These are phyloP conservation scores for Hypercompe scribonia DNA, from an alignment of 2,888 invertebrate genomes.

Conservation along the genomic window DNA sequence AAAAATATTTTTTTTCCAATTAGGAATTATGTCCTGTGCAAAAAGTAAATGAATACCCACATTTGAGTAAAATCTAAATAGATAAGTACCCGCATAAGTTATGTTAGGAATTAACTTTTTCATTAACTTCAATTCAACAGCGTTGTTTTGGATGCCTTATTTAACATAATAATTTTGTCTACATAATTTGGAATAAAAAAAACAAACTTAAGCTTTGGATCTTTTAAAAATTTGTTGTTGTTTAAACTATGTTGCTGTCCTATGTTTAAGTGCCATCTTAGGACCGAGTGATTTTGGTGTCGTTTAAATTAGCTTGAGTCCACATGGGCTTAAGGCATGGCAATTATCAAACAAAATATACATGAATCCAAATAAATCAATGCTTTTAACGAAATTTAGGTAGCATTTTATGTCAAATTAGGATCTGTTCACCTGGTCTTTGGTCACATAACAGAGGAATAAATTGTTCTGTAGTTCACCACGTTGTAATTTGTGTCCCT, in stretches of 20 bases:
- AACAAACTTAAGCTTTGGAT: neutral
- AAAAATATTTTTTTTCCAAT: neutral
- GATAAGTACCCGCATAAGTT: constrained; percentile 1
- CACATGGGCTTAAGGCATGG: neutral
- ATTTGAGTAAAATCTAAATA: neutral
- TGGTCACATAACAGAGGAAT: no score
- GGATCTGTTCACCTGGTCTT: neutral
- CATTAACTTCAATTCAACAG: neutral
- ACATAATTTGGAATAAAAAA: neutral
- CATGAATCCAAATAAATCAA: no score
- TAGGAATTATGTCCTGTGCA: neutral
- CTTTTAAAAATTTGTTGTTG: neutral
- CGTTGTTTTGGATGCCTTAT: neutral
- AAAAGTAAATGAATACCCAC: constrained; percentile 15
- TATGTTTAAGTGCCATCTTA: no score
- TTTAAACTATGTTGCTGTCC: neutral
- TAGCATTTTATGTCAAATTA: neutral
- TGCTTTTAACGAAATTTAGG: no score
- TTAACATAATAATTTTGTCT: neutral
- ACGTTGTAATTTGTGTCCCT: neutral
- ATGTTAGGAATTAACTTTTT: constrained; percentile 7
- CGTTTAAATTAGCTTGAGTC: neutral
- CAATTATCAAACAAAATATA: neutral
- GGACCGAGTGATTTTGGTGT: neutral
- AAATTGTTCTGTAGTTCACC: neutral